phyloP scores from a whole-genome alignment of 1,140 invertebrate species.

The Calephelis nemesis region DNA sequence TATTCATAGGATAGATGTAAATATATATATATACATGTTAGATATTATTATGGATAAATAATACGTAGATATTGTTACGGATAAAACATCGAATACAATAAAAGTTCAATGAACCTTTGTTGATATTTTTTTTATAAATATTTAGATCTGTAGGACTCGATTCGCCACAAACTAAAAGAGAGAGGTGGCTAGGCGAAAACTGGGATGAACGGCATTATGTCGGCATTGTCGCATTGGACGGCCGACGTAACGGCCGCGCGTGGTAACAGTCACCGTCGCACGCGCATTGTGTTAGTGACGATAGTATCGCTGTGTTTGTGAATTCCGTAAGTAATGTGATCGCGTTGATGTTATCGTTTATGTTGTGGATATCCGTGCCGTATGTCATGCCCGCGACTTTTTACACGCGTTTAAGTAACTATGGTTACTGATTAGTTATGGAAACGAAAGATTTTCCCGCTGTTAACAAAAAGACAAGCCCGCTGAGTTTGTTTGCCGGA shows the following conservation, averaged over 20 bases:
- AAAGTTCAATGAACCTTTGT: neutral
- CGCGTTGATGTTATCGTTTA: constrained; percentile 37
- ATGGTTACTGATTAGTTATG: too few relatives aligned
- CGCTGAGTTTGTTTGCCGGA: too few relatives aligned
- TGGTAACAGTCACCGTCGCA: constrained; percentile 34
- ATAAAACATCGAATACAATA: neutral
- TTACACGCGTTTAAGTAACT: too few relatives aligned
- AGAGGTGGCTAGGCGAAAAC: constrained; percentile 65
- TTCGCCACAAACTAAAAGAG: constrained; percentile 60
- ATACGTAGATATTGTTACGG: too few relatives aligned
- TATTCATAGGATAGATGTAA: too few relatives aligned
- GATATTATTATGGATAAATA: too few relatives aligned
- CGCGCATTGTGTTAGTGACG: constrained; percentile 39
- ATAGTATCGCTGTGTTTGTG: constrained; percentile 38
- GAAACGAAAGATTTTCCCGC: too few relatives aligned
- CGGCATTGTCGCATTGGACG: constrained; percentile 67
- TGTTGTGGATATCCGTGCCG: constrained; percentile 30
- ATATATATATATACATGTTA: too few relatives aligned
- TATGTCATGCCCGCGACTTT: too few relatives aligned
- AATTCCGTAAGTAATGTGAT: constrained; percentile 45
- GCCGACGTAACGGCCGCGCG: constrained; percentile 64
- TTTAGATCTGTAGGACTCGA: constrained; percentile 24
- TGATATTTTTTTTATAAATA: constrained; percentile 11
- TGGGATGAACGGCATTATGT: constrained; percentile 58
- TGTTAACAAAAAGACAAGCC: too few relatives aligned